These are phyloP conservation scores for Lindbergichthys nudifrons DNA, from an alignment of 2,797 vertebrate genomes.

Conservation along the genomic window DNA sequence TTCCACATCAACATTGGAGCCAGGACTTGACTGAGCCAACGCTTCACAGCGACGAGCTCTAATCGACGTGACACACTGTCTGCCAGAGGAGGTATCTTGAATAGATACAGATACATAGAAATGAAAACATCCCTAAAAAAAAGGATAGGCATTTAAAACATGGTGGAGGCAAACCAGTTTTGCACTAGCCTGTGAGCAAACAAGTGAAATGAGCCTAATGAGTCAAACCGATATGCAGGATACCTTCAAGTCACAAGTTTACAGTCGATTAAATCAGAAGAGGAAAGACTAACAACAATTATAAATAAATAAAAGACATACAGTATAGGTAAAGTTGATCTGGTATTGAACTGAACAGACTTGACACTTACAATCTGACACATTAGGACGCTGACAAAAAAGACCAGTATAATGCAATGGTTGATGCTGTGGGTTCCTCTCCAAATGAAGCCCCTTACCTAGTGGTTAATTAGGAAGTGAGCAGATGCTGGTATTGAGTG, in stretches of 20 bases:
- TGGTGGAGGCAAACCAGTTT: conserved; percentile 22
- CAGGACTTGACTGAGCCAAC: conserved; percentile 35
- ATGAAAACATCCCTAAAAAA: conserved; percentile 33
- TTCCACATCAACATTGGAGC: conserved; percentile 26
- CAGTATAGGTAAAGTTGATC: conserved; percentile 40
- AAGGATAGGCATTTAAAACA: conserved; percentile 29
- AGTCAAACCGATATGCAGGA: background rate
- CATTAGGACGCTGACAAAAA: conserved; percentile 70
- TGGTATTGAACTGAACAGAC: conserved; percentile 38
- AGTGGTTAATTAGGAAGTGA: conserved; percentile 77
- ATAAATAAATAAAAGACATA: background rate
- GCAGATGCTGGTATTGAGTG: conserved; percentile 71
- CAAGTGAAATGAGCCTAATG: background rate
- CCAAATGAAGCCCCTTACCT: conserved; percentile 70
- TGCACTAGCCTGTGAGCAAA: conserved; percentile 22
- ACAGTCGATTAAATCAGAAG: background rate
- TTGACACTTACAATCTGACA: conserved; percentile 41
- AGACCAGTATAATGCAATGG: conserved; percentile 59
- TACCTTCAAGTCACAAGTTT: conserved; percentile 15
- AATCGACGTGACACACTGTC: conserved; percentile 48
- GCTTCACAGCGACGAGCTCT: conserved; percentile 37
- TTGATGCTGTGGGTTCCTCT: conserved; percentile 67
- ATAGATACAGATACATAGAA: conserved; percentile 3
- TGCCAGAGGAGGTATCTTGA: conserved; percentile 37
- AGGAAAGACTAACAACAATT: background rate